These are phyloP conservation scores for Hippocampus comes DNA, from an alignment of 2,113 vertebrate species.

Conservation along the genomic window DNA sequence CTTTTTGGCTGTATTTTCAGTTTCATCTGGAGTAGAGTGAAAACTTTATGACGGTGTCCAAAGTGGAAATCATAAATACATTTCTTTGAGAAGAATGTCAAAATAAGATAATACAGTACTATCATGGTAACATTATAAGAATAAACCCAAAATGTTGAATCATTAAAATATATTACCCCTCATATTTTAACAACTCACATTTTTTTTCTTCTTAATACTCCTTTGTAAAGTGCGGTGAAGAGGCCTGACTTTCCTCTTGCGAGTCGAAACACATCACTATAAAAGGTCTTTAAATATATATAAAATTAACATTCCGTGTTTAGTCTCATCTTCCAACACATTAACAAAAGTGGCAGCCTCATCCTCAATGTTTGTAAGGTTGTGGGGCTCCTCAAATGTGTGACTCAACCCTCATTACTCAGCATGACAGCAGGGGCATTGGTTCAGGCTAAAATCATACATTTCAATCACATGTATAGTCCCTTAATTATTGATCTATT, in stretches of 20 bases:
- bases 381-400: background rate
- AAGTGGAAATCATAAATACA: background rate
- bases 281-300: background rate
- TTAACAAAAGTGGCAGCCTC: background rate
- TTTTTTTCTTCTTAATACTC: background rate
- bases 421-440: background rate
- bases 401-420: background rate
- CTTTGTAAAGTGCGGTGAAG: background rate
- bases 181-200: background rate
- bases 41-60: no score
- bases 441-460: constrained; percentile 15
- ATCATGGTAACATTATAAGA: no score
- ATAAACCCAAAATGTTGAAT: no score
- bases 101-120: no score
- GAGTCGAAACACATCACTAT: background rate
- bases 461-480: constrained; percentile 48
- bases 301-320: background rate
- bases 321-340: background rate
- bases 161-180: no score
- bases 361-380: background rate
- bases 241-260: background rate
- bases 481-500: constrained; percentile 16
- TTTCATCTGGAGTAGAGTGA: background rate
- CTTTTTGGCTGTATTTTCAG: background rate
- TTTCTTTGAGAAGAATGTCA: no score